Base-by-base conservation (phyloP, 2,113 vertebrate species). In the Xenus cinereus region DNA sequence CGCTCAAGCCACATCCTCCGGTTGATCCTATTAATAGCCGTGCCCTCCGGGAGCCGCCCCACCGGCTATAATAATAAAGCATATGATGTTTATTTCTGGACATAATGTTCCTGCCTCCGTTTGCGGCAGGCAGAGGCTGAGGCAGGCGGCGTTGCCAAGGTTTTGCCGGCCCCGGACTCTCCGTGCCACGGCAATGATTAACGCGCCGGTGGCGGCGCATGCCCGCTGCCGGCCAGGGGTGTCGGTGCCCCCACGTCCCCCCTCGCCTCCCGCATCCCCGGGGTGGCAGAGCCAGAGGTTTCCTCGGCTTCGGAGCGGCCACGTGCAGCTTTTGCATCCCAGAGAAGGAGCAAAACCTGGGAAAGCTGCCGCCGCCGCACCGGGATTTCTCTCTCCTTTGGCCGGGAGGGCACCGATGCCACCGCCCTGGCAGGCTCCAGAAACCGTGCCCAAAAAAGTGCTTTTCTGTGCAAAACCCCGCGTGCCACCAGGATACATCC, bases 71-170 rank as follows among this genome's bases (percentile, higher is more conserved):
- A 82, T 87, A 87, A 95, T 88, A 67, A 95, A 90, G 45, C 82
- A 21, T 66, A 14, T 5, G 59, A 75, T 89, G 87, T 84, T 95
- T 96, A 93, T 96, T 97, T 87, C 95, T 94, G 95, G 91, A 95
- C 96, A 74, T 35, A 45, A 88, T 91, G 93, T 97, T 91, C 45
- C 45, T 46, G 41, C 96, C 91, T 64, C 76, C 54, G 75, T 68
- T 62, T 53, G 74, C 79, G 27, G 75, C 63, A 35, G 72, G 83
- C 72, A 62, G 90, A 88, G 93, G 79, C 83, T 60, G 59, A 79
- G 79, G 78, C 91, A 73, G 8, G 84, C 41, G 1, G 56, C 51
- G 93, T 97, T 97, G 95, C 96, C 93, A 96, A 97, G 96, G 95
- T 96, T 96, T 96, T 96, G 9, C 84, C 60, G 24, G 89, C 75